Percentiles rank a stretch among this genome's conserved stretches.
Evolutionary conservation across 1,140 invertebrate species (phyloP).

Genomic region (Radopholus similis): DNA sequence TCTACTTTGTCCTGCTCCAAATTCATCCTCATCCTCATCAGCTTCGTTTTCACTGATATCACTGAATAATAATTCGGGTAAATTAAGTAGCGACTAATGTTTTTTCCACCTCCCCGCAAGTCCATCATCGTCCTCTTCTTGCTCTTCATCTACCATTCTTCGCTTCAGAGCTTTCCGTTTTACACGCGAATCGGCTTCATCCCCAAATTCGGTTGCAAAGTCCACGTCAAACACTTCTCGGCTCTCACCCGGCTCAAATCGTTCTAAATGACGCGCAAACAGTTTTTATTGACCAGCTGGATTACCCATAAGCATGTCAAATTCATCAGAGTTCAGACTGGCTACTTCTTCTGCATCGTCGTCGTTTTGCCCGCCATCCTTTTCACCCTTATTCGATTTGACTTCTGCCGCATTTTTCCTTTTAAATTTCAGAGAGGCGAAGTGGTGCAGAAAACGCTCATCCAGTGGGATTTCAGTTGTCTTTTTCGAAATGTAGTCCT

Average conservation of each 20-base stretch:
- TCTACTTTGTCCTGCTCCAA: too few species aligned
- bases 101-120: conserved; percentile 1
- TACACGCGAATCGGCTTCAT: conserved; percentile 14
- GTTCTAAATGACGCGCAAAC: conserved; percentile 19
- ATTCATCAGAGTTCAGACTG: conserved; percentile 82
- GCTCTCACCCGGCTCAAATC: conserved; percentile 35
- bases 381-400: too few species aligned
- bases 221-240: conserved; percentile 39
- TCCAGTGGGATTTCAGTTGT: conserved; percentile 74
- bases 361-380: conserved; percentile 42
- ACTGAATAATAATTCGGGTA: too few species aligned
- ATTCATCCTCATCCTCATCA: too few species aligned
- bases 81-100: too few species aligned
- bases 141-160: background rate
- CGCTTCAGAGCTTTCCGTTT: conserved; percentile 22
- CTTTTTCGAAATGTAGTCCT: conserved; percentile 70
- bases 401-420: conserved; percentile 22
- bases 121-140: conserved; percentile 11
- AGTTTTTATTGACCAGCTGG: conserved; percentile 36
- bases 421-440: conserved; percentile 45
- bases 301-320: conserved; percentile 65
- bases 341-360: conserved; percentile 70
- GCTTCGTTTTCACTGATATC: too few species aligned
- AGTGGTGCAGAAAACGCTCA: conserved; percentile 72
- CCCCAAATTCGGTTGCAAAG: conserved; percentile 33